Conservation (phyloP, 2,888 invertebrate genomes). For the Oscheius sp. region DNA sequence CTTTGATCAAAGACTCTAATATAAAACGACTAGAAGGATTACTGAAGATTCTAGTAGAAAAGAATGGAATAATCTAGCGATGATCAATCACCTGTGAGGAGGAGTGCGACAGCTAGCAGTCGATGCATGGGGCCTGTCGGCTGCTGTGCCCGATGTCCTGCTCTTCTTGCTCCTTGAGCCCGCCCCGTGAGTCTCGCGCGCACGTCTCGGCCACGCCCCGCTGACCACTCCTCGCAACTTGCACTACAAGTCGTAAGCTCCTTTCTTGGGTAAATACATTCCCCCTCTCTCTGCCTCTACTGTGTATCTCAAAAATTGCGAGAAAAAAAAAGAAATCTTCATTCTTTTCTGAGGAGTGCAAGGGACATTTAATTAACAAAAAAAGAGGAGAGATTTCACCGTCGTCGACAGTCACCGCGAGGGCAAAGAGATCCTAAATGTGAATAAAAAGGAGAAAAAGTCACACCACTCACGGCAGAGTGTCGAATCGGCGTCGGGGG, state of each 20-base stretch:
- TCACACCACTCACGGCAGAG: constrained; percentile 9
- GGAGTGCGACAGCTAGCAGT: constrained; percentile 30
- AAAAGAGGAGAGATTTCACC: constrained; percentile 8
- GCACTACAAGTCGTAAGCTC: constrained; percentile 20
- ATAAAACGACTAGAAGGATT: too few species aligned
- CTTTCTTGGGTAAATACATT: constrained; percentile 16
- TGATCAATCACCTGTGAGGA: constrained; percentile 32
- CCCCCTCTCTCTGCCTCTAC: too few species aligned
- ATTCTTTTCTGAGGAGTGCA: background rate
- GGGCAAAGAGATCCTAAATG: constrained; percentile 21
- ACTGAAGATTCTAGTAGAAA: too few species aligned
- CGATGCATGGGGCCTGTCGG: constrained; percentile 4
- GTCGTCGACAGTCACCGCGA: constrained; percentile 24
- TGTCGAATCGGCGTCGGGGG: constrained; percentile 14
- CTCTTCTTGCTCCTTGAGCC: constrained; percentile 10
- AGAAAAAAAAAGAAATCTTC: constrained; percentile 8
- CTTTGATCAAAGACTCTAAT: too few species aligned
- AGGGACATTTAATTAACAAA: background rate
- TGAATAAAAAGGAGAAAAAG: too few species aligned
- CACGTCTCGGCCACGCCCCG: background rate
- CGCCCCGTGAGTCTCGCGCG: background rate
- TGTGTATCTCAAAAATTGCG: too few species aligned
- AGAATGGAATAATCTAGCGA: too few species aligned
- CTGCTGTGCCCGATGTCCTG: constrained; percentile 14
- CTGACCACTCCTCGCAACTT: constrained; percentile 8